Evolutionary conservation across 2,113 vertebrate species (phyloP).

Genomic region (Phrynosoma platyrhinos): DNA sequence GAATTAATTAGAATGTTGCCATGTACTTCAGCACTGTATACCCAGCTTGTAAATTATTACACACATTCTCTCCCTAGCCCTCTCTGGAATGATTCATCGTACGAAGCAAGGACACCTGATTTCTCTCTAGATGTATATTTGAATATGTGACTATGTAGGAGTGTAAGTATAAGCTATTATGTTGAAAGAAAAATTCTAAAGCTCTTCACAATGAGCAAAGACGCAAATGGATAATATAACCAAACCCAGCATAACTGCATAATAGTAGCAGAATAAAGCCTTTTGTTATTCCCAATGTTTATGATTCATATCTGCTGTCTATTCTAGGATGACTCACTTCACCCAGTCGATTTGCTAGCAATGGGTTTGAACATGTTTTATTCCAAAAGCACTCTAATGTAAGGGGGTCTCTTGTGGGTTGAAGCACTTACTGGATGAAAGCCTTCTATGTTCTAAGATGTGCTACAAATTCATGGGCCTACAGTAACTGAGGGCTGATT

Average conservation of each 20-base stretch:
- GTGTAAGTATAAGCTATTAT: slow-evolving; percentile 15
- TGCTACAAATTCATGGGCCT: background rate
- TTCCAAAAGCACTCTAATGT: background rate
- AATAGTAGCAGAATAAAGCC: background rate
- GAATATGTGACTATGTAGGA: slow-evolving; percentile 33
- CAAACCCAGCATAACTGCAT: background rate
- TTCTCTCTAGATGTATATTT: slow-evolving; percentile 5
- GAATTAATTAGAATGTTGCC: slow-evolving; percentile 15
- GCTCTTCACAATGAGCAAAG: slow-evolving; percentile 27
- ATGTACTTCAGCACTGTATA: background rate
- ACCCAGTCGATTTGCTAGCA: slow-evolving; percentile 15
- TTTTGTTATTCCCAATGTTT: slow-evolving; percentile 24
- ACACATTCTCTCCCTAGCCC: background rate
- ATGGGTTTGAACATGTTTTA: slow-evolving; percentile 13
- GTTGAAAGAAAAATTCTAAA: slow-evolving; percentile 26
- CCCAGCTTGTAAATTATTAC: background rate
- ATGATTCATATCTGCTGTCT: slow-evolving; percentile 30
- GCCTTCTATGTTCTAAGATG: slow-evolving; percentile 14
- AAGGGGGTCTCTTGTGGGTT: slow-evolving; percentile 3
- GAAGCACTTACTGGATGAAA: slow-evolving; percentile 18
- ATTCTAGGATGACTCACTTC: slow-evolving; percentile 44
- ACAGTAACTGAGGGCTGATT: background rate
- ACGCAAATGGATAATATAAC: slow-evolving; percentile 29
- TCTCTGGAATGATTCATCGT: slow-evolving; percentile 17
- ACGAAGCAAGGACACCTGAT: slow-evolving; percentile 11